phyloP scores from a whole-genome alignment of 2,113 vertebrate species.

The Ameiurus melas region DNA sequence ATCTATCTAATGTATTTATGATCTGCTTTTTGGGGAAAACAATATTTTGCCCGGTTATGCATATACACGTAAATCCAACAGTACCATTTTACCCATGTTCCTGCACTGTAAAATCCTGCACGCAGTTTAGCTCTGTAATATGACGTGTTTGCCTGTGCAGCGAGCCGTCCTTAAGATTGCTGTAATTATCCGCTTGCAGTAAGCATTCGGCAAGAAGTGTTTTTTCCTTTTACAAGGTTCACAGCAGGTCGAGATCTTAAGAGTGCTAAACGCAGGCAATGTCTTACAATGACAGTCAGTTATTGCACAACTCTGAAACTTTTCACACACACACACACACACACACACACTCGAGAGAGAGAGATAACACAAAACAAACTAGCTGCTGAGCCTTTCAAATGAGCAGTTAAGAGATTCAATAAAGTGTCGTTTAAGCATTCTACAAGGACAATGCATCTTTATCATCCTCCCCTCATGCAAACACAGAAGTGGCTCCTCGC shows the following conservation, averaged over 20 bases:
- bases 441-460: not conserved
- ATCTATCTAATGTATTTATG: not conserved
- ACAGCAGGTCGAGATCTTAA: constrained; percentile 22
- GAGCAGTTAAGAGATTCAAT: not conserved
- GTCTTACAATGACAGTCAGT: not conserved
- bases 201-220: constrained; percentile 24
- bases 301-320: constrained; percentile 31
- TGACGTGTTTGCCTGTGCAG: not conserved
- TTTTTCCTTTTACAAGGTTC: constrained; percentile 19
- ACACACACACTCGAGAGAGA: not conserved
- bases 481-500: not conserved
- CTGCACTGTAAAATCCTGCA: not conserved
- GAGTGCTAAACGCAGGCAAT: not conserved
- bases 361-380: not conserved
- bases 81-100: not conserved
- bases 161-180: not conserved
- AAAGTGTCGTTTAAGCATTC: not conserved
- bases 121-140: not conserved
- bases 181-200: constrained; percentile 37
- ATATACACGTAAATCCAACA: not conserved
- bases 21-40: not conserved
- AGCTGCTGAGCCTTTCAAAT: not conserved
- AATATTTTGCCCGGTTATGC: not conserved
- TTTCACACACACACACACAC: not conserved
- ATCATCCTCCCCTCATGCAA: not conserved